phyloP scores from a whole-genome alignment of 1,140 invertebrate species.

The Contarinia nasturtii region DNA sequence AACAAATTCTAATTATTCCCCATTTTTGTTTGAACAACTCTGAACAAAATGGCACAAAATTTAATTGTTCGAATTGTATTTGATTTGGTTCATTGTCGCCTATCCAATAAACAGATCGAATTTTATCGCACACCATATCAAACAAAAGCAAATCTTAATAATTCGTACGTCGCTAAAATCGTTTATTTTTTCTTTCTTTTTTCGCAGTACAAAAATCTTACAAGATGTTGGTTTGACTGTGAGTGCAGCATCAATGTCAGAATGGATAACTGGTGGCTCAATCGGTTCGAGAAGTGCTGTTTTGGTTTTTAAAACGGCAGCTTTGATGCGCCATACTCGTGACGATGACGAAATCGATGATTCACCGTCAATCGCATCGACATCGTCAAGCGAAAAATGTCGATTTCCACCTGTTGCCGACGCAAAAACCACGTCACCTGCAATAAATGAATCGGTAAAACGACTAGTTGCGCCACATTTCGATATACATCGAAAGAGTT shows the following conservation, averaged over 20 bases:
- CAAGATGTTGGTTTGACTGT: too few species aligned
- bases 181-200: too few species aligned
- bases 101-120: too few species aligned
- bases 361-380: neutral
- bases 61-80: too few species aligned
- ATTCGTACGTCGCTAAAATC: too few species aligned
- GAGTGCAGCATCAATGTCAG: neutral
- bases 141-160: too few species aligned
- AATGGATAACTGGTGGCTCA: slow-evolving; percentile 21
- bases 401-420: neutral
- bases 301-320: slow-evolving; percentile 17
- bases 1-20: too few species aligned
- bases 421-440: neutral
- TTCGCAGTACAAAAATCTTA: too few species aligned
- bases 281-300: slow-evolving; percentile 19
- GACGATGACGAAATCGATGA: neutral
- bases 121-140: too few species aligned
- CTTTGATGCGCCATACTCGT: slow-evolving; percentile 8
- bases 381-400: neutral
- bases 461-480: neutral
- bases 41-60: too few species aligned
- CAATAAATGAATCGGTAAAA: neutral
- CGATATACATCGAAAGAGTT: neutral
- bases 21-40: too few species aligned
- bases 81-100: too few species aligned